phyloP scores from a whole-genome alignment of 1,140 invertebrate genomes.

The Pogonus chalceus region DNA sequence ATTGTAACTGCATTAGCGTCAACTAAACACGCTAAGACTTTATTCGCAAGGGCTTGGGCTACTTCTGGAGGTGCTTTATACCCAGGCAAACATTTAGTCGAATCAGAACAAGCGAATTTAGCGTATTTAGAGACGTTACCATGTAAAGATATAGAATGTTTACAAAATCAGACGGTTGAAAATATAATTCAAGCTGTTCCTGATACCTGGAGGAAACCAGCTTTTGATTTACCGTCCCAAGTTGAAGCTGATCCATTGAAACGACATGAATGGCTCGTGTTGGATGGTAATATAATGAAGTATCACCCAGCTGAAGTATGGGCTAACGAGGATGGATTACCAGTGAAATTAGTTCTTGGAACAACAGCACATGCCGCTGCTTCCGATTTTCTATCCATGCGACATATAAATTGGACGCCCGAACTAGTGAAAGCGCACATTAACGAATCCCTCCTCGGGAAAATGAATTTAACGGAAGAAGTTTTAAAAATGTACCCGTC shows the following conservation, averaged over 20 bases:
- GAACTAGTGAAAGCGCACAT: constrained; percentile 51
- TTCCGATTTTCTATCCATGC: constrained; percentile 42
- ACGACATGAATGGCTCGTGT: constrained; percentile 62
- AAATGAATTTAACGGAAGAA: constrained; percentile 46
- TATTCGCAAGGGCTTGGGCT: constrained; percentile 62
- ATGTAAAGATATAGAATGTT: constrained; percentile 45
- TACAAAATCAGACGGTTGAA: constrained; percentile 47
- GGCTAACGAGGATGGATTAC: constrained; percentile 37
- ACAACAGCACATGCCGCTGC: constrained; percentile 60
- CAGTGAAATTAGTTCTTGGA: constrained; percentile 53
- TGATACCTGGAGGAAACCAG: constrained; percentile 52
- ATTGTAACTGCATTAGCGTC: constrained; percentile 58
- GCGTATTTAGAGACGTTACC: constrained; percentile 45
- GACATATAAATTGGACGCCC: constrained; percentile 49
- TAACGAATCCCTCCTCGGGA: constrained; percentile 51
- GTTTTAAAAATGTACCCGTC: constrained; percentile 53
- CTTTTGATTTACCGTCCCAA: constrained; percentile 46
- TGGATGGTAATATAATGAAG: constrained; percentile 56
- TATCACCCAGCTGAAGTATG: constrained; percentile 52
- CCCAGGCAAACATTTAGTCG: constrained; percentile 47
- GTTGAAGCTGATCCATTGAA: constrained; percentile 41
- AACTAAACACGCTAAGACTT: constrained; percentile 42
- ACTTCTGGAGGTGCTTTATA: constrained; percentile 60
- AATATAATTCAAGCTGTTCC: constrained; percentile 56
- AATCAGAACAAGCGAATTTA: constrained; percentile 49